Conservation (phyloP, 2,797 vertebrate genomes). For the Rhinoraja longicauda region DNA sequence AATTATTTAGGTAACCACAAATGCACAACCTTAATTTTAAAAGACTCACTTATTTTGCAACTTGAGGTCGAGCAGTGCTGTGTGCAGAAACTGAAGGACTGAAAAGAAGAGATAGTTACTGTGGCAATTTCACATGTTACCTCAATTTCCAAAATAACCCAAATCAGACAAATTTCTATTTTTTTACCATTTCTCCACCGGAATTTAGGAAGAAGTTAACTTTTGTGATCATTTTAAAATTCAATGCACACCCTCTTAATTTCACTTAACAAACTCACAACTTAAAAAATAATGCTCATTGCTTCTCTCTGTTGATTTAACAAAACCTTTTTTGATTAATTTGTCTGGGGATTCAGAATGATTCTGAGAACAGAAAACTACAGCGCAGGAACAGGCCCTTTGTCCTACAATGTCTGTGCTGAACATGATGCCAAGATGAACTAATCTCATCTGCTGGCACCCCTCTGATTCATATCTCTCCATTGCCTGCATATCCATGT, state of each 20-base stretch:
- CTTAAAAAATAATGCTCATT: not conserved
- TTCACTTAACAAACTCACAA: not conserved
- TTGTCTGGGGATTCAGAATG: not conserved
- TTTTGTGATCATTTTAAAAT: no score
- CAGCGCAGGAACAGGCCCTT: no score
- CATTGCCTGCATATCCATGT: no score
- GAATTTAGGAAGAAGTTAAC: not conserved
- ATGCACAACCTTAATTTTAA: not conserved
- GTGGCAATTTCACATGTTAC: not conserved
- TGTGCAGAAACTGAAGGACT: conserved; percentile 80
- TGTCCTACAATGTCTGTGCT: no score
- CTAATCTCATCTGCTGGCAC: no score
- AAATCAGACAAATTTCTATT: not conserved
- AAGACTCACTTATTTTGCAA: conserved; percentile 74
- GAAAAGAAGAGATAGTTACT: conserved; percentile 43
- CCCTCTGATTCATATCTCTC: no score
- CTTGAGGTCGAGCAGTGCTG: conserved; percentile 63
- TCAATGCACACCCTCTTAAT: not conserved
- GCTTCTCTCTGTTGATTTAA: no score
- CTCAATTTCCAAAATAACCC: not conserved
- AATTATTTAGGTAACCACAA: not conserved
- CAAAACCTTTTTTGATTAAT: not conserved
- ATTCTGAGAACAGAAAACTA: no score
- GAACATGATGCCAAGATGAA: no score
- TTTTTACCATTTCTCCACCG: not conserved